Percentiles rank a stretch among this genome's conserved stretches.
These are phyloP conservation scores for Oreochromis spilurus DNA, from an alignment of 2,113 vertebrate species.

Conservation along the genomic window DNA sequence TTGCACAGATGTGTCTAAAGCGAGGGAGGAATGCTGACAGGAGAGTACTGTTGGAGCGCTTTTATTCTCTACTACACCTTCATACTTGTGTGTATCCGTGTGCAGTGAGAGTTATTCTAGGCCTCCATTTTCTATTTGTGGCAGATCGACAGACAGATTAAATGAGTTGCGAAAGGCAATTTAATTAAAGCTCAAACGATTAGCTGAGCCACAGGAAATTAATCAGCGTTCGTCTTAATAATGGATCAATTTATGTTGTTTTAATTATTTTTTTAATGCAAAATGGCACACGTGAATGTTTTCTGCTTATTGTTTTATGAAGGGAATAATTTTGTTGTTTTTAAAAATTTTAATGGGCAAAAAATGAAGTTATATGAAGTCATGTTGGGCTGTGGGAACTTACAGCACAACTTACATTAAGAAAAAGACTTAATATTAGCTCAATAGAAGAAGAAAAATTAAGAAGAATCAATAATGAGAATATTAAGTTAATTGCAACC, in stretches of 20 bases:
- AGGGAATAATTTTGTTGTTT: neutral
- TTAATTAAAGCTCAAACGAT: neutral
- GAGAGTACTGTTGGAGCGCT: neutral
- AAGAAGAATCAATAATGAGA: neutral
- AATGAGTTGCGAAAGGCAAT: neutral
- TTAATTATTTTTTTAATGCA: neutral
- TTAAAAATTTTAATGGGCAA: neutral
- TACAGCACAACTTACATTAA: neutral
- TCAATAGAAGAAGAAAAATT: neutral
- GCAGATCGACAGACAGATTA: neutral
- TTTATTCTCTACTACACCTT: neutral
- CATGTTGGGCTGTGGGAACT: neutral
- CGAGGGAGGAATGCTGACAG: slow-evolving; percentile 12
- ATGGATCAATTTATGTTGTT: neutral
- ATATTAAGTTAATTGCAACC: neutral
- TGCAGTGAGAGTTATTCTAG: neutral
- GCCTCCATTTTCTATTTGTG: neutral
- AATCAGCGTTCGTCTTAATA: neutral
- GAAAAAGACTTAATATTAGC: neutral
- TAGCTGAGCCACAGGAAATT: neutral
- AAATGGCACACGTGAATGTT: neutral
- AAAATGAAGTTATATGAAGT: neutral
- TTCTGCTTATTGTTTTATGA: neutral
- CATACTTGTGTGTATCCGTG: neutral
- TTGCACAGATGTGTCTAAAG: neutral